A percentile compares a stretch with the other conserved stretches of the same genome.
Evolutionary conservation across 1,140 invertebrate species (phyloP).

Genomic region (Bombyx mandarina): DNA sequence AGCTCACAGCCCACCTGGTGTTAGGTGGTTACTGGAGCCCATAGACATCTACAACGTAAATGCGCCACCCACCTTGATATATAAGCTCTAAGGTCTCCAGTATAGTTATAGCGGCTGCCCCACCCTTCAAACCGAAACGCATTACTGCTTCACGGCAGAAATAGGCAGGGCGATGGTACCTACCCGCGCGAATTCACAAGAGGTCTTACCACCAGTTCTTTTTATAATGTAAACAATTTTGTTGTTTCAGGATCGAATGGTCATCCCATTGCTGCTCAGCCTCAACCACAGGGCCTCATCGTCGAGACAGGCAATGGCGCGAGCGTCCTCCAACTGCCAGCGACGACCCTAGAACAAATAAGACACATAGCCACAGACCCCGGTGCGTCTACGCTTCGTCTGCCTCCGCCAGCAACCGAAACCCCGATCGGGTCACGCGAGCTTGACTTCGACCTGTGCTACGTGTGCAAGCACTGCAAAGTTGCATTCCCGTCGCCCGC

Average conservation of each 20-base stretch:
- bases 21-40: too few species aligned
- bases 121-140: too few species aligned
- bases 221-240: not conserved
- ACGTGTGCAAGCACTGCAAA: conserved; percentile 89
- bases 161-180: too few species aligned
- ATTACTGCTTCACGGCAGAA: too few species aligned
- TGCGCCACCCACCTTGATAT: too few species aligned
- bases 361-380: conserved; percentile 77
- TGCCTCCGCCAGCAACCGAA: conserved; percentile 70
- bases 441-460: conserved; percentile 83
- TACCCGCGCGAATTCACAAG: too few species aligned
- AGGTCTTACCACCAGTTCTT: not conserved
- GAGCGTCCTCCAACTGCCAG: conserved; percentile 75
- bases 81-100: too few species aligned
- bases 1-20: too few species aligned
- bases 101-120: too few species aligned
- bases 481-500: conserved; percentile 83
- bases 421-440: conserved; percentile 66
- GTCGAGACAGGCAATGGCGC: conserved; percentile 73
- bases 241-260: conserved; percentile 48
- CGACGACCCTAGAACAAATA: conserved; percentile 76
- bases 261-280: conserved; percentile 33
- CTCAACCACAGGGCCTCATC: conserved; percentile 60
- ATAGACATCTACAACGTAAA: too few species aligned
- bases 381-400: conserved; percentile 75